Evolutionary conservation across 2,113 vertebrate genomes (phyloP), one percentile per base, ranked within the genome.

Genomic region (Oryctolagus cuniculus): DNA sequence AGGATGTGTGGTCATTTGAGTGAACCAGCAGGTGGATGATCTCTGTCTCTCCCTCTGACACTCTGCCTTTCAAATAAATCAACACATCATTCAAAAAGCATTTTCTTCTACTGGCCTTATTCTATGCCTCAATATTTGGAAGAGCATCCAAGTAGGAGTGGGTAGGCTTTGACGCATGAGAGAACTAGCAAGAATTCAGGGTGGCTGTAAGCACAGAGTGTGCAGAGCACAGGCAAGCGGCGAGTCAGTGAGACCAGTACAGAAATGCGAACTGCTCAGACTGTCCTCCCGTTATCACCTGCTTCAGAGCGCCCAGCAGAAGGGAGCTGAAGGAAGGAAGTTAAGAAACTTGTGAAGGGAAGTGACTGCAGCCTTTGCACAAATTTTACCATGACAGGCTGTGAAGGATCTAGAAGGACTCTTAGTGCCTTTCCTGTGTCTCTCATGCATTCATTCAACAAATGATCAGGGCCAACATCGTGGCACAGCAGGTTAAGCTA

Each of bases 331-430:
- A 19, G 91, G 66, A 91, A 80, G 19, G 19, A 92, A 84, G 53
- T 73, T 74, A 92, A 67, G 64, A 83, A 91, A 90, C 38, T 72
- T 91, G 49, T 86, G 44, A 44, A 69, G n/a, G 89, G 31, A 90
- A 87, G 74, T 90, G 21, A 96, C 27, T 10, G 90, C 27, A 73
- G 22, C 21, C 36, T 90, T 66, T 73, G 55, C 4, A 95, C 29
- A 80, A 17, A 78, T 36, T 94, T 93, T 66, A 86, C 58, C 34
- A 92, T 22, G 15, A 70, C 12, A 51, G 63, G 53, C 70, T 89
- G 0, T 87, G 77, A 83, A 91, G 27, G 31, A 81, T 16, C 38
- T 70, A 84, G 7, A 38, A 69, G 55, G 16, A 64, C 5, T 75
- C 31, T 22, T 69, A 90, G 81, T 87, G 31, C 10, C 22, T 87